Conservation (phyloP, 2,113 vertebrate species). For the Semicossyphus pulcher region DNA sequence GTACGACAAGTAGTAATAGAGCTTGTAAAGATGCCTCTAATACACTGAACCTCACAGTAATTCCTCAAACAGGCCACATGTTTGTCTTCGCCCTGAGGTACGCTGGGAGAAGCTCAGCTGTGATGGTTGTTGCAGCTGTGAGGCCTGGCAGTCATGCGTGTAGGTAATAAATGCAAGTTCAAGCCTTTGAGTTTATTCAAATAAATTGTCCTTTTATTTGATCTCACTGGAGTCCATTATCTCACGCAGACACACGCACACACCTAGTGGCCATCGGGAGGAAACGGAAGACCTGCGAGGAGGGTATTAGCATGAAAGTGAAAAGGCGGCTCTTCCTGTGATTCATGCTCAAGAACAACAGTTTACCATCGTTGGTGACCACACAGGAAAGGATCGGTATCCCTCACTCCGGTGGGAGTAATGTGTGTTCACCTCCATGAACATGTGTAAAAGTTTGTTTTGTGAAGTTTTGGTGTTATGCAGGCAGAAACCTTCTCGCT, state of each 20-base stretch:
- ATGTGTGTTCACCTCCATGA: conserved; percentile 26
- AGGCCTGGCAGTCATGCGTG: conserved; percentile 15
- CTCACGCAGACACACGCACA: conserved; percentile 5
- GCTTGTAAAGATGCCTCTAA: not conserved
- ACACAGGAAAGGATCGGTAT: conserved; percentile 59
- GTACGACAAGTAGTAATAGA: conserved; percentile 16
- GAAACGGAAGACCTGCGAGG: conserved; percentile 49
- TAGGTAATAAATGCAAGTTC: conserved; percentile 22
- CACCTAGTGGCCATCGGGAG: conserved; percentile 33
- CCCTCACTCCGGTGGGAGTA: conserved; percentile 40
- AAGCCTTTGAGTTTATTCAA: conserved; percentile 50
- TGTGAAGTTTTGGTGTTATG: conserved; percentile 53
- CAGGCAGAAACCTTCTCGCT: conserved; percentile 34
- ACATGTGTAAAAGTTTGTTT: conserved; percentile 55
- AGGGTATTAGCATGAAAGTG: conserved; percentile 63
- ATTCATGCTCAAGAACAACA: conserved; percentile 77
- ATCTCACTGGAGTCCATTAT: conserved; percentile 58
- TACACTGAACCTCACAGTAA: conserved; percentile 9
- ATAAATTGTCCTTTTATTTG: conserved; percentile 61
- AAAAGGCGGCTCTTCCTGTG: conserved; percentile 45
- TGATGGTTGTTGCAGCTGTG: conserved; percentile 53
- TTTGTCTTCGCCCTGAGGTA: not conserved
- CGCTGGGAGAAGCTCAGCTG: conserved; percentile 14
- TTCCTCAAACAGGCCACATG: conserved; percentile 2
- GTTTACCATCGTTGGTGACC: conserved; percentile 33